A percentile compares a stretch with the other conserved stretches of the same genome.
phyloP scores from a whole-genome alignment of 2,888 invertebrate genomes.

The Sericinus montela region DNA sequence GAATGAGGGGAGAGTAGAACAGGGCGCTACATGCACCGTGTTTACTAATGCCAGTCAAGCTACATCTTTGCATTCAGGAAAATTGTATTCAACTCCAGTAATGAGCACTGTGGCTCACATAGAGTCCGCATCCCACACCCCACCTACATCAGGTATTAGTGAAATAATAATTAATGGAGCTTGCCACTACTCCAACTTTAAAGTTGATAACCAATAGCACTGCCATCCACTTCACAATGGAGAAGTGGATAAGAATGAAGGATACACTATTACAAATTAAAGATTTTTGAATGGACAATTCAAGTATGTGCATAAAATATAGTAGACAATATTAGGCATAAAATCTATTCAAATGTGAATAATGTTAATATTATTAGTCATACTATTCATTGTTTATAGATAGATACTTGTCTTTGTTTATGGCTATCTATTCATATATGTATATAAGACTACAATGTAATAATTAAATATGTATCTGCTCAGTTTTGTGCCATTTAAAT shows the following conservation, averaged over 20 bases:
- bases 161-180: slow-evolving; percentile 65
- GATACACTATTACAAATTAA: slow-evolving; percentile 33
- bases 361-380: too few relatives aligned
- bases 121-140: slow-evolving; percentile 39
- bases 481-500: too few relatives aligned
- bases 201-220: slow-evolving; percentile 67
- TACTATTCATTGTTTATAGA: too few relatives aligned
- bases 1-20: slow-evolving; percentile 50
- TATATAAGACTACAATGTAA: too few relatives aligned
- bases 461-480: too few relatives aligned
- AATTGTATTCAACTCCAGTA: slow-evolving; percentile 50
- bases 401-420: too few relatives aligned
- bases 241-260: slow-evolving; percentile 58
- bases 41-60: slow-evolving; percentile 42
- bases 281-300: background rate
- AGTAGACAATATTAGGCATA: too few relatives aligned
- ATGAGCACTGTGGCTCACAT: slow-evolving; percentile 35
- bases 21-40: slow-evolving; percentile 42
- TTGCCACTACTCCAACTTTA: slow-evolving; percentile 67
- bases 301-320: background rate
- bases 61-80: slow-evolving; percentile 44
- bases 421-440: too few relatives aligned
- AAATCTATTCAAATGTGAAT: too few relatives aligned
- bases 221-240: slow-evolving; percentile 57
- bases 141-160: slow-evolving; percentile 56